Percentiles rank a stretch among this genome's conserved stretches.
Evolutionary conservation across 1,140 invertebrate species (phyloP).

Genomic region (Drosophila rhopaloa): DNA sequence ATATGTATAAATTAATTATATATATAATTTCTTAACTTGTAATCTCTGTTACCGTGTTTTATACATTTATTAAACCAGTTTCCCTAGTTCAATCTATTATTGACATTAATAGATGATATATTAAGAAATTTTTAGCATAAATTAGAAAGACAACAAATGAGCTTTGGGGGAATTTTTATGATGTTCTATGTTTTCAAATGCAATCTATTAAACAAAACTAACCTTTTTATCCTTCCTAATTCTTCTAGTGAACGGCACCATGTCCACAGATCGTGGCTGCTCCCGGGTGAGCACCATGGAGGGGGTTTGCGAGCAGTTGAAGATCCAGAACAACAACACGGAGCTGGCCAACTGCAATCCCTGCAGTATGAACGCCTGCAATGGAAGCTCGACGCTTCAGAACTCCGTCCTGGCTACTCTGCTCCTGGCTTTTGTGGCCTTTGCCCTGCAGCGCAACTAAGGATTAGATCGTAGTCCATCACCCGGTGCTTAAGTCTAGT

Average conservation of each 20-base stretch:
- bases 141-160: too few species aligned
- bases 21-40: too few species aligned
- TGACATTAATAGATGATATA: too few species aligned
- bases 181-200: too few species aligned
- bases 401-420: constrained; percentile 53
- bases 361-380: constrained; percentile 71
- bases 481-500: constrained; percentile 69
- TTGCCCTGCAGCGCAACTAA: constrained; percentile 53
- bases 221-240: neutral
- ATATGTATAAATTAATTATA: too few species aligned
- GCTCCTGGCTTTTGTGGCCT: constrained; percentile 57
- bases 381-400: constrained; percentile 44
- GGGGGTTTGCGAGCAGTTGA: constrained; percentile 54
- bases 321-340: constrained; percentile 26
- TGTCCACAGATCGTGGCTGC: constrained; percentile 63
- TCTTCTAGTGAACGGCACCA: constrained; percentile 45
- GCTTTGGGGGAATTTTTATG: too few species aligned
- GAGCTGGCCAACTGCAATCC: constrained; percentile 57
- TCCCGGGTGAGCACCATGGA: constrained; percentile 60
- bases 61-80: too few species aligned
- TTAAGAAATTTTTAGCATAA: too few species aligned
- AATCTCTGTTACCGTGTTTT: too few species aligned
- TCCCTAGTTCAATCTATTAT: too few species aligned
- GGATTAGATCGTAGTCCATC: constrained; percentile 3
- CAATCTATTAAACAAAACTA: neutral